Percentiles rank a stretch among this genome's conserved stretches.
phyloP scores from a whole-genome alignment of 2,113 vertebrate species.

The Scortum barcoo region DNA sequence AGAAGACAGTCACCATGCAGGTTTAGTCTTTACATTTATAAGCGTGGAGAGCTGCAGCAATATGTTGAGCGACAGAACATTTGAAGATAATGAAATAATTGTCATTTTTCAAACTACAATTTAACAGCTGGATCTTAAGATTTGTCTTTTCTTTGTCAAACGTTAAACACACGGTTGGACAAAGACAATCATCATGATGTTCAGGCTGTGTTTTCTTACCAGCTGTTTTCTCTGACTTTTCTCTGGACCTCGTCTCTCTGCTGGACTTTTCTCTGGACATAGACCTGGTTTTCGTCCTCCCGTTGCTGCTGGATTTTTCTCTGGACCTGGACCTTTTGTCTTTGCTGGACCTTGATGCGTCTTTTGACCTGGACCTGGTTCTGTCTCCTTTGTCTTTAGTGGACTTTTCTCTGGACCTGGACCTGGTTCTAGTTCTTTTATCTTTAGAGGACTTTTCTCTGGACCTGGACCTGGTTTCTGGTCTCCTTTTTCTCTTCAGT shows the following conservation, averaged over 20 bases:
- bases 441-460: background rate
- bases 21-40: background rate
- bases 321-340: conserved; percentile 12
- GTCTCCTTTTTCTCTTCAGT: background rate
- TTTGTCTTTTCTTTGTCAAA: too few relatives aligned
- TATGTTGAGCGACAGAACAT: too few relatives aligned
- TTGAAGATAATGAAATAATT: too few relatives aligned
- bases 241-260: background rate
- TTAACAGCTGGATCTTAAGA: too few relatives aligned
- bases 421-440: background rate
- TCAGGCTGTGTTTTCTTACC: conserved; percentile 35
- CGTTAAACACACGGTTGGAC: too few relatives aligned
- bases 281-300: background rate
- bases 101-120: too few relatives aligned
- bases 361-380: conserved; percentile 1
- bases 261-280: conserved; percentile 17
- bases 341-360: background rate
- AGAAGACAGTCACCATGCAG: too few relatives aligned
- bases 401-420: background rate
- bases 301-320: background rate
- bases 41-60: too few relatives aligned
- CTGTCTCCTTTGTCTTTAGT: background rate
- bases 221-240: background rate
- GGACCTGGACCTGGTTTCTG: background rate
- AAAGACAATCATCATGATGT: too few relatives aligned